phyloP scores from a whole-genome alignment of 1,140 invertebrate species.

The Drepana arcuata region DNA sequence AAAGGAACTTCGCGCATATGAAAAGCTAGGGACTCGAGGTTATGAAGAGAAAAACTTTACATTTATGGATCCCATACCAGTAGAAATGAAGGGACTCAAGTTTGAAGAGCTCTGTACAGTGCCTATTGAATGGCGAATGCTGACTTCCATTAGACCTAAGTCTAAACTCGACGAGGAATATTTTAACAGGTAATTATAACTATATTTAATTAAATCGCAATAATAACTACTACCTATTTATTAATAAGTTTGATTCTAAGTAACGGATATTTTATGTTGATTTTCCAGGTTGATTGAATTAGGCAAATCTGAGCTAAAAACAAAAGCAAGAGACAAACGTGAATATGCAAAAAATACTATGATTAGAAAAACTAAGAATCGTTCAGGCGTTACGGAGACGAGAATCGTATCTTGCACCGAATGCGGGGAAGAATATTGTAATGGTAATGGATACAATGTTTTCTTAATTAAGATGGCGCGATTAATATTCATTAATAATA shows the following conservation, averaged over 20 bases:
- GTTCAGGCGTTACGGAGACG: slow-evolving; percentile 84
- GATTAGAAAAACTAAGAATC: slow-evolving; percentile 83
- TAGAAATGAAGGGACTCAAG: slow-evolving; percentile 84
- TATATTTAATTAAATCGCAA: too few species aligned
- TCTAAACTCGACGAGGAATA: slow-evolving; percentile 88
- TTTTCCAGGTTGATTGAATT: slow-evolving; percentile 80
- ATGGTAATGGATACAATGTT: too few species aligned
- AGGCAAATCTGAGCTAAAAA: slow-evolving; percentile 82
- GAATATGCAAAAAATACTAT: slow-evolving; percentile 75
- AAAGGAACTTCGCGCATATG: slow-evolving; percentile 75
- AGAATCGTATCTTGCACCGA: slow-evolving; percentile 81
- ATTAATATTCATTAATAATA: too few species aligned
- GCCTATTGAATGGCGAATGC: slow-evolving; percentile 94
- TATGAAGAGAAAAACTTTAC: slow-evolving; percentile 75
- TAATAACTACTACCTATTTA: too few species aligned
- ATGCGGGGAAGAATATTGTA: slow-evolving; percentile 90
- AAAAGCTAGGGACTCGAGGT: slow-evolving; percentile 63
- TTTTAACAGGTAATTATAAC: slow-evolving; percentile 79
- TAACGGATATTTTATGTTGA: too few species aligned
- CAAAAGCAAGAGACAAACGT: slow-evolving; percentile 76
- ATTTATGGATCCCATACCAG: slow-evolving; percentile 86
- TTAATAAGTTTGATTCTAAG: too few species aligned
- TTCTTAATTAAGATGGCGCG: too few species aligned
- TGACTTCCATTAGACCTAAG: slow-evolving; percentile 88
- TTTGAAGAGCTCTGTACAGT: slow-evolving; percentile 86